These are phyloP conservation scores for Megalops cyprinoides DNA, from an alignment of 2,797 vertebrate genomes.

Conservation along the genomic window DNA sequence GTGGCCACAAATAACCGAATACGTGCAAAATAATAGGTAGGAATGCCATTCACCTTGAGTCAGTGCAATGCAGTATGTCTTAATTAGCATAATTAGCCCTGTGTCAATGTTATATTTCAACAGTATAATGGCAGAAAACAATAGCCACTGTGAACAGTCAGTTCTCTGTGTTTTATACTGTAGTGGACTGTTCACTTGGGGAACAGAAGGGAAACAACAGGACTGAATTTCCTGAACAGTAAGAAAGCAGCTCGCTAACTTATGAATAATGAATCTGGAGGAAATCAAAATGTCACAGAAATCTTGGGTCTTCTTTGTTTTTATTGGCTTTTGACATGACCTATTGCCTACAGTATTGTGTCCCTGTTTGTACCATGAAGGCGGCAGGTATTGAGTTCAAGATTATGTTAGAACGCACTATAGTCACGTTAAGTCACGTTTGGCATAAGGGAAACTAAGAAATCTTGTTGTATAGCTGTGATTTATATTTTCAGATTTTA, in stretches of 20 bases:
- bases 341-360: background rate
- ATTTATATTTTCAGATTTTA: background rate
- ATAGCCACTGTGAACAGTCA: background rate
- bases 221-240: background rate
- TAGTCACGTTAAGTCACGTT: background rate
- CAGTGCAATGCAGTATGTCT: background rate
- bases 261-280: background rate
- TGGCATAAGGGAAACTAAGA: background rate
- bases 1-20: constrained; percentile 26
- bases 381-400: background rate
- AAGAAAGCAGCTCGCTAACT: background rate
- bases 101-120: constrained; percentile 20
- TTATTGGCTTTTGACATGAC: background rate
- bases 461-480: constrained; percentile 11
- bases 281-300: background rate
- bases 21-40: constrained; percentile 6
- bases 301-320: background rate
- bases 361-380: background rate
- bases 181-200: background rate
- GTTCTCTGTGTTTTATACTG: background rate
- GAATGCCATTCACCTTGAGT: background rate
- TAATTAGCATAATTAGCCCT: background rate
- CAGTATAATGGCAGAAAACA: background rate
- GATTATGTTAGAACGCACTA: background rate
- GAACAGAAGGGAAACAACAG: constrained; percentile 7